Percentiles rank a stretch among this genome's conserved stretches.
Conservation (phyloP, 2,888 invertebrate species). For the Smittia sp. region DNA sequence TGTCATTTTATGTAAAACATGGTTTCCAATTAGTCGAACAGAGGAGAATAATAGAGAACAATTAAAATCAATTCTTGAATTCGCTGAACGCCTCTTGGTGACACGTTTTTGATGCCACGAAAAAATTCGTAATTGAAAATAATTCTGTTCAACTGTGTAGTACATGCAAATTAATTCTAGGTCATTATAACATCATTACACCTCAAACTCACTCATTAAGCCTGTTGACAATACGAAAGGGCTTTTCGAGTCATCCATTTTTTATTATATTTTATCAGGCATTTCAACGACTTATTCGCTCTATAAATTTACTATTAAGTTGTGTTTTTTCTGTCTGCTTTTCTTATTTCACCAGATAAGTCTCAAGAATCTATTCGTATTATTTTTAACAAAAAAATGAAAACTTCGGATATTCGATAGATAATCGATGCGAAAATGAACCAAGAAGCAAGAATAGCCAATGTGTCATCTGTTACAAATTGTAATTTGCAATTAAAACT, state of each 20-base stretch:
- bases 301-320: too few species aligned
- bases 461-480: too few species aligned
- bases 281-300: too few species aligned
- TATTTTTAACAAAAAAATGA: too few species aligned
- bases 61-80: slow-evolving; percentile 36
- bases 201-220: neutral
- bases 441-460: too few species aligned
- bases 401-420: too few species aligned
- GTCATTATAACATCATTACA: slow-evolving; percentile 41
- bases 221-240: neutral
- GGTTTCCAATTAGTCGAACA: slow-evolving; percentile 31
- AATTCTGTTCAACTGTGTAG: neutral
- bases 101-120: neutral
- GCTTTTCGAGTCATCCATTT: slow-evolving; percentile 18
- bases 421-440: too few species aligned
- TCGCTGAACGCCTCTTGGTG: neutral
- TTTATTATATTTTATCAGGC: neutral
- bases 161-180: slow-evolving; percentile 30
- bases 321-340: too few species aligned
- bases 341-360: too few species aligned
- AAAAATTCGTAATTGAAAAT: neutral
- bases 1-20: slow-evolving; percentile 20
- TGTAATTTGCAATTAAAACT: too few species aligned
- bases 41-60: slow-evolving; percentile 22
- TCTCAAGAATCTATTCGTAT: too few species aligned